Base-by-base conservation (phyloP, 92 coral and sea anemone genomes). In the Epizoanthus stellaris region DNA sequence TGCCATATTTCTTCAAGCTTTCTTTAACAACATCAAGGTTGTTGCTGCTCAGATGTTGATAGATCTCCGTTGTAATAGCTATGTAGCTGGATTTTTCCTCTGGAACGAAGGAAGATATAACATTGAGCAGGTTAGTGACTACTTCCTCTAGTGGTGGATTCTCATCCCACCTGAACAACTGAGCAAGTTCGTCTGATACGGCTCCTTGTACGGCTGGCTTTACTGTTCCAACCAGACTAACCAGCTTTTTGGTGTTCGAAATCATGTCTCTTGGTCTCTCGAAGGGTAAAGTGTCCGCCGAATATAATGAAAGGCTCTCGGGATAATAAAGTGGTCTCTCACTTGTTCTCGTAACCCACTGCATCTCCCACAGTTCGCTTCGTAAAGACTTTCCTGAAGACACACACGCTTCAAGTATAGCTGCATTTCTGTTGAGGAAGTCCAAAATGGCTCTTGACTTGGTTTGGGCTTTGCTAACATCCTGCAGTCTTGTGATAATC, bases 51-150 rank as follows among this genome's bases (percentile, higher is more conserved):
- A 94, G 84, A 54, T 63, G 89, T 1, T 82, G 52, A 63, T 94
- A 94, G 69, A 94, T 87, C 70, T 81, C 90, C 30, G 86, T 53
- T 13, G 80, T 72, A 15, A 87, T 75, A 39, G 70, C 10, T 34
- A 94, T 85, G 65, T 86, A 94, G 57, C 39, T 75, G 16, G 87
- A 85, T 71, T 94, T 94, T 62, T 94, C 93, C 5, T 85, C 83
- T 6, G 30, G 42, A 53, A 57, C 86, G 70, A 87, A 94, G 49
- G 73, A 85, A 6, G 59, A n/a, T 38, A 63, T 68, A 6, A 94
- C 90, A 11, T 84, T 82, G 39, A 63, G 74, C 34, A 94, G 85
- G 38, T 94, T 90, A 30, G 45, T 20, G 4, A 89, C 66, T 16
- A 91, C 98, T 36, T 91, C 91, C 5, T 21, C 59, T 0, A 80